Conservation (phyloP, 2,113 vertebrate species). For the Patagioenas fasciata region DNA sequence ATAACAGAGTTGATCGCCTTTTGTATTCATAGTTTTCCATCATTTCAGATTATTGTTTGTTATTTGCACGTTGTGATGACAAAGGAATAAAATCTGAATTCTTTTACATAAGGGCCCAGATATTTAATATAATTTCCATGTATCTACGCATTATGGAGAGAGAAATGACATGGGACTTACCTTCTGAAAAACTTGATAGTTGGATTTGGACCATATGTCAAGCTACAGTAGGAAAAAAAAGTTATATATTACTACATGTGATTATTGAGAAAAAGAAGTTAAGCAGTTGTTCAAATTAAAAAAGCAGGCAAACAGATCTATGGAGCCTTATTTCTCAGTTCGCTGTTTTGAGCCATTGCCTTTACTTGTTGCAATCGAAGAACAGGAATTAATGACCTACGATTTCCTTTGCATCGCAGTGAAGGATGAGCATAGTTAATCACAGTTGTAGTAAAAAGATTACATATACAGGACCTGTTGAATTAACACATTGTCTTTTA, state of each 20-base stretch:
- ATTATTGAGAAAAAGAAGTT: not conserved
- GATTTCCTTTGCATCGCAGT: not conserved
- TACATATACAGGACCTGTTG: not conserved
- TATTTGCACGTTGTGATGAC: not conserved
- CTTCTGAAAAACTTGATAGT: slow-evolving; percentile 85
- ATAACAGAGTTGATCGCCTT: not conserved
- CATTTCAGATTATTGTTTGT: not conserved
- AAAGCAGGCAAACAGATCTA: not conserved
- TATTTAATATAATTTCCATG: not conserved
- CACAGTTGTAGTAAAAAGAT: slow-evolving; percentile 27
- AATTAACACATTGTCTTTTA: slow-evolving; percentile 20
- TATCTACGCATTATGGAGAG: not conserved
- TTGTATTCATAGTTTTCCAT: not conserved
- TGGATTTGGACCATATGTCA: slow-evolving; percentile 86
- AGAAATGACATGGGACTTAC: slow-evolving; percentile 52
- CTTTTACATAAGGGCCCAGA: not conserved
- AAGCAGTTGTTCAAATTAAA: not conserved
- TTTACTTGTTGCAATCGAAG: not conserved
- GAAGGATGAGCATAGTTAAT: slow-evolving; percentile 11
- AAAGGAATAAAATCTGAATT: not conserved
- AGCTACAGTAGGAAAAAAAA: slow-evolving; percentile 58
- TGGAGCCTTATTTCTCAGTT: not conserved
- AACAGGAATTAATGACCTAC: not conserved
- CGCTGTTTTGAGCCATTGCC: not conserved
- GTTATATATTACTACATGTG: not conserved